These are phyloP conservation scores for Hycleus phaleratus DNA, from an alignment of 1,140 invertebrate species.

Conservation along the genomic window DNA sequence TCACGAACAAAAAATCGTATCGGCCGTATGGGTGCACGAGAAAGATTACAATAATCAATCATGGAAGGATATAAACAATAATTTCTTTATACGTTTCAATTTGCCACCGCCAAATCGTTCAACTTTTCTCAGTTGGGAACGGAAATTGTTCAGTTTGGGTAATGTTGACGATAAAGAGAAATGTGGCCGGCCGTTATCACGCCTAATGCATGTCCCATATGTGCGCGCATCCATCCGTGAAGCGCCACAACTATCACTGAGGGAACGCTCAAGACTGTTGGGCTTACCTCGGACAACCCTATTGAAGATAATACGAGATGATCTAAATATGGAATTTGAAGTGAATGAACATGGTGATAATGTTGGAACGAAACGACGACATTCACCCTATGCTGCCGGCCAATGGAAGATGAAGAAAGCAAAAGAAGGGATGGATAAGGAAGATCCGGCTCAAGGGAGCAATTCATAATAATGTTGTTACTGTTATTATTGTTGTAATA, in stretches of 20 bases:
- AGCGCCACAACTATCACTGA: conserved; percentile 22
- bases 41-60: conserved; percentile 27
- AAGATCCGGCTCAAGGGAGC: not conserved
- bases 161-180: conserved; percentile 21
- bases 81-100: conserved; percentile 27
- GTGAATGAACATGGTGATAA: conserved; percentile 11
- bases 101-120: conserved; percentile 20
- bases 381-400: conserved; percentile 23
- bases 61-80: conserved; percentile 27
- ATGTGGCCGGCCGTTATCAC: conserved; percentile 18
- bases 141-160: conserved; percentile 24
- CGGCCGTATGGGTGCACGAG: conserved; percentile 31
- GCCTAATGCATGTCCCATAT: conserved; percentile 31
- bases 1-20: conserved; percentile 27
- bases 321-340: conserved; percentile 29
- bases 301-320: conserved; percentile 27
- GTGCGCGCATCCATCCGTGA: conserved; percentile 26
- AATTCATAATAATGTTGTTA: not conserved
- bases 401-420: conserved; percentile 21
- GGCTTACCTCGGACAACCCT: conserved; percentile 24
- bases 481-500: conserved; percentile 18
- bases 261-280: conserved; percentile 26
- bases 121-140: conserved; percentile 28
- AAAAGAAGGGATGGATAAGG: not conserved
- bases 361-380: conserved; percentile 15